Evolutionary conservation across 2,113 vertebrate species (phyloP), one percentile per base, ranked within the genome.

Genomic region (Callipepla squamata): DNA sequence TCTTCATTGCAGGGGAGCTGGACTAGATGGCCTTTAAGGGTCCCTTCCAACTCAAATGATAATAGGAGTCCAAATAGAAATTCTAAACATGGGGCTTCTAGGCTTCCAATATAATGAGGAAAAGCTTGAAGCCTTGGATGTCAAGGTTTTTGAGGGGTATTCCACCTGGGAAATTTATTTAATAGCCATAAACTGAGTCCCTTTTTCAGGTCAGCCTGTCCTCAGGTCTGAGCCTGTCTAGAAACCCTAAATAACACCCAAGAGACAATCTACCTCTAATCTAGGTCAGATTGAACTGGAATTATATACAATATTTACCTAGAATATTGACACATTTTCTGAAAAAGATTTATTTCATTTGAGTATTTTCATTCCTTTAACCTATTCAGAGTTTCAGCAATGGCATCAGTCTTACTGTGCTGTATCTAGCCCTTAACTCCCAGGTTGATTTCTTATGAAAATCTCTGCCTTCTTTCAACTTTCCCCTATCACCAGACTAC

Each of bases 391-490:
- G 8, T 40, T 4, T 50, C 26, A 61, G 22, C 38, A 75, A 28
- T 17, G 30, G 25, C 25, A 21, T 70, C 34, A 53, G 3, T 30
- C 30, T 63, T 25, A 15, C 13, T 0, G 0, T 40, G 8, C 13
- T 9, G 42, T 38, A 19, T 1, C 17, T 26, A 21, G 6, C 6
- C 55, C 50, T 73, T 81, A 69, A 53, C 30, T 79, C 26, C 8
- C 55, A 32, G 11, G 22, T 89, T 59, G 42, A 8, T 3, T 0
- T 0, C 51, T 19, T 38, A 20, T 1, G 6, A 58, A 15, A 26
- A 2, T 19, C 32, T 51, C 21, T 42, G 6, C 16, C 12, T 66
- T 66, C 40, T 8, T 53, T 20, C 55, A 32, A n/a, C 55, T 32
- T 58, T 58, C 32, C 6, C 5, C 23, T 44, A 20, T 53, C 15